Base-by-base conservation (phyloP, 2,888 invertebrate genomes). In the Eulithis prunata region DNA sequence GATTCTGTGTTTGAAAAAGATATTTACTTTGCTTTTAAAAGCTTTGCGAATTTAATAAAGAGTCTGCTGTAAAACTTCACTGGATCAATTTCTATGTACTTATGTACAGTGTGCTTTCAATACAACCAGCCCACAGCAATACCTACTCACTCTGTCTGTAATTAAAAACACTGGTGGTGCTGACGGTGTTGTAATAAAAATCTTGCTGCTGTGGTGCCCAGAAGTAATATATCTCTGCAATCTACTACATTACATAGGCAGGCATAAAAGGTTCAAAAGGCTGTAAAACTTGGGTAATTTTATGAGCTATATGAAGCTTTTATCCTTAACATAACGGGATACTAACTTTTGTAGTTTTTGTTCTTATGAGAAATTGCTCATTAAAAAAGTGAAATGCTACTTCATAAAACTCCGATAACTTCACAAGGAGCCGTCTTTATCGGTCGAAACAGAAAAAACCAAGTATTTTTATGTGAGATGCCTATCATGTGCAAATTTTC, bases 1-100 rank as follows among this genome's bases (percentile, higher is more conserved):
- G 73, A 72, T 76, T 81, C 79, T 78, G 68, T 77, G 71, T 77
- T 79, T 75, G 75, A 58, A 62, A 71, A 70, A 71, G 70, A 75
- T 69, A 76, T 77, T 80, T 77, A 70, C 70, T 69, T 60, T 71
- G 62, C 69, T 70, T 66, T 67, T 65, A 67, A 67, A n/a, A 63
- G 68, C 60, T 68, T 52, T 56, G 46, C 46, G 70, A 71, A 66
- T 68, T 70, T 68, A 71, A 70, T 71, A 65, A 65, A 71, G 64
- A 54, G 46, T n/a, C 49, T 59, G 41, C 47, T 57, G 36, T 56
- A 41, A 55, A 54, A 28, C 53, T 53, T 54, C 13, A 52, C 14
- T 32, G 13, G 46, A 47, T 53, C 21, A 43, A 41, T 41, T 41
- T 49, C 14, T 14, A 14, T 21, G 6, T 36, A 45, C n/a, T n/a